A percentile compares a stretch with the other conserved stretches of the same genome.
These are phyloP conservation scores for Periophthalmus magnuspinnatus DNA, from an alignment of 2,797 vertebrate species.

Conservation along the genomic window DNA sequence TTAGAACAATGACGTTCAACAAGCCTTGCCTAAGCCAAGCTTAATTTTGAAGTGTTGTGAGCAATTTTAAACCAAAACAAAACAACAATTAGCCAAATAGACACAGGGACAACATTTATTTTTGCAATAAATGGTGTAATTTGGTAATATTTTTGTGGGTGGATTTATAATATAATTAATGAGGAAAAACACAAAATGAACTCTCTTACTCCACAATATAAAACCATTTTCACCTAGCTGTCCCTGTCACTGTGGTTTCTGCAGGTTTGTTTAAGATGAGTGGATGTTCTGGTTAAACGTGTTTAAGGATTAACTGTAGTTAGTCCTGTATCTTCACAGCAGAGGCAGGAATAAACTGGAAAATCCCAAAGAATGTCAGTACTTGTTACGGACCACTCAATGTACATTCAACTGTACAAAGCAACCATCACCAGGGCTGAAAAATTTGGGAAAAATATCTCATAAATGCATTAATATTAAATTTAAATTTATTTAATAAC, in stretches of 20 bases:
- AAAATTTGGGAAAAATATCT: too few species aligned
- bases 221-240: neutral
- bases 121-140: too few species aligned
- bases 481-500: too few species aligned
- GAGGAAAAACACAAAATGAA: neutral
- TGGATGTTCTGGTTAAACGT: neutral
- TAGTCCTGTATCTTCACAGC: neutral
- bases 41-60: too few species aligned
- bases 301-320: neutral
- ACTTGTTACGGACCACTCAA: neutral
- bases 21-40: too few species aligned
- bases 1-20: too few species aligned
- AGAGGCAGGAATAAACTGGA: neutral
- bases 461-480: too few species aligned
- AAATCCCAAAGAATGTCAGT: neutral
- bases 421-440: too few species aligned
- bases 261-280: neutral
- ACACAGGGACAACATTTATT: too few species aligned
- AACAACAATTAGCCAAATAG: too few species aligned
- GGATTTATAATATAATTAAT: neutral
- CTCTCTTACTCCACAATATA: neutral
- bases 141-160: too few species aligned
- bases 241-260: neutral
- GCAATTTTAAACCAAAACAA: too few species aligned
- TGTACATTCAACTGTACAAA: neutral